A percentile compares a stretch with the other conserved stretches of the same genome.
Conservation (phyloP, 2,113 vertebrate genomes). For the Pipra filicauda region DNA sequence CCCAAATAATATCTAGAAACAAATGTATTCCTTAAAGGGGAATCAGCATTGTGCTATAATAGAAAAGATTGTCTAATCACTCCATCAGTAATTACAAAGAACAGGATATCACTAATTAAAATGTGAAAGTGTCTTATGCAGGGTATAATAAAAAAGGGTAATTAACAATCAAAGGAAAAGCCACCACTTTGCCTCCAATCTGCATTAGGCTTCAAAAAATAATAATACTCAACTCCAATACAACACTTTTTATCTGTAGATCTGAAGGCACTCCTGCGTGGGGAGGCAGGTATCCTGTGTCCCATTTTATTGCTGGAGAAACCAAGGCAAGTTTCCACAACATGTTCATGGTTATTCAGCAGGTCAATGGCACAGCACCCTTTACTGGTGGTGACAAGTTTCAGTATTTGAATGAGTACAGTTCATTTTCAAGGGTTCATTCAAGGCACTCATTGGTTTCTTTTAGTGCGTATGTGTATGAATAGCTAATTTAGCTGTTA, state of each 20-base stretch:
- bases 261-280: background rate
- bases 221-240: background rate
- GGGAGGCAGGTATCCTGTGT: background rate
- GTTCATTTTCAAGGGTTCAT: background rate
- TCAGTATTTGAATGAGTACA: background rate
- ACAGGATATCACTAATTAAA: slow-evolving; percentile 55
- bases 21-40: background rate
- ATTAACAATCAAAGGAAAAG: slow-evolving; percentile 35
- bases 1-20: background rate
- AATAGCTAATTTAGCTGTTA: background rate
- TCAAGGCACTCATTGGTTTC: background rate
- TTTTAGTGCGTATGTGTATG: background rate
- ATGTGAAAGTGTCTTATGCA: slow-evolving; percentile 12
- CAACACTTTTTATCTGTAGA: background rate
- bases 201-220: background rate
- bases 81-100: slow-evolving; percentile 56
- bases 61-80: slow-evolving; percentile 34
- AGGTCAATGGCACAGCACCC: background rate
- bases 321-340: background rate
- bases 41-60: background rate
- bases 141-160: background rate
- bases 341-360: background rate
- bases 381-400: background rate
- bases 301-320: background rate
- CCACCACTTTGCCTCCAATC: background rate